phyloP scores from a whole-genome alignment of 2,797 vertebrate species.

The Eulemur mongoz region DNA sequence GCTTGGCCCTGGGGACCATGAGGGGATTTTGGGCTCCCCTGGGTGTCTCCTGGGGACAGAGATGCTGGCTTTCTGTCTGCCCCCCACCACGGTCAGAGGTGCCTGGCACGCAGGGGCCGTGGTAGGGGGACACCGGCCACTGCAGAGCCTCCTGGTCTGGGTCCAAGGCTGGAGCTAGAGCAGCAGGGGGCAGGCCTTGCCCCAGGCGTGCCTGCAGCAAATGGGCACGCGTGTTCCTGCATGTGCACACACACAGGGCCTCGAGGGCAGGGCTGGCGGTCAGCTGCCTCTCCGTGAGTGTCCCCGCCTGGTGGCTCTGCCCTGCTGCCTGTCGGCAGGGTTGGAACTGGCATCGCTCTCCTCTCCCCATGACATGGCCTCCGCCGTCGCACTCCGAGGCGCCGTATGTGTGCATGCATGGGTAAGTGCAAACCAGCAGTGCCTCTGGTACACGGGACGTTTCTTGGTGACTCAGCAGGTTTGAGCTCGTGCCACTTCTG shows the following conservation, averaged over 20 bases:
- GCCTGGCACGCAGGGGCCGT: neutral
- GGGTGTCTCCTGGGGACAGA: neutral
- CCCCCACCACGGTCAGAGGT: neutral
- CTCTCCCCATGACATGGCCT: rapidly evolving
- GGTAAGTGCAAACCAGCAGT: rapidly evolving
- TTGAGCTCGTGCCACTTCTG: neutral
- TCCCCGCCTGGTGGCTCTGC: rapidly evolving
- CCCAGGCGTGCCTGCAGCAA: too few relatives aligned
- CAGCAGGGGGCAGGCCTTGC: rapidly evolving
- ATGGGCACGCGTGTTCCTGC: too few relatives aligned
- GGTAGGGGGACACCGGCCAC: neutral
- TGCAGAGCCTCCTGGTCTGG: neutral
- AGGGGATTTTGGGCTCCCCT: neutral
- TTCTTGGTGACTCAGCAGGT: conserved; percentile 25
- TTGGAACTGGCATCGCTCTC: rapidly evolving
- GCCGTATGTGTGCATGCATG: rapidly evolving
- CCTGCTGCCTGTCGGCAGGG: neutral
- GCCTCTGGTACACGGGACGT: neutral
- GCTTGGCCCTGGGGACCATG: neutral
- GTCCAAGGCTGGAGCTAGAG: neutral
- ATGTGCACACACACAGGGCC: rapidly evolving
- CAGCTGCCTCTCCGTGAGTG: rapidly evolving
- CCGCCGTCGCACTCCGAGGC: neutral
- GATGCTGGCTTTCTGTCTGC: rapidly evolving
- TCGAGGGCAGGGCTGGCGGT: neutral